Base-by-base conservation (phyloP, 2,797 vertebrate genomes). In the Poecilia gillii region DNA sequence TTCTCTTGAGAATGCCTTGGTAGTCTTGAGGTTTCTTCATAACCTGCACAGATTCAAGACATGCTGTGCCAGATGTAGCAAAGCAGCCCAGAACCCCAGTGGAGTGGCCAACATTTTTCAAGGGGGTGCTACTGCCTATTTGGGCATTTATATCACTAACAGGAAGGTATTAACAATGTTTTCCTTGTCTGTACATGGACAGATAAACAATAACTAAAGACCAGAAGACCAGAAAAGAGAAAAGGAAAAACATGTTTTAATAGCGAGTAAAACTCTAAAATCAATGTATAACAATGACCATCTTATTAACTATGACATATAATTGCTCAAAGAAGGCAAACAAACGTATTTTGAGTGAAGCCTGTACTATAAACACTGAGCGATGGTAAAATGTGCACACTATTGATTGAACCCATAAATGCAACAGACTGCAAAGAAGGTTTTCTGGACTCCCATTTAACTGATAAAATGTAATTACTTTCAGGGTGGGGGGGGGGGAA, bases 251-350 rank as follows among this genome's bases (percentile, higher is more conserved):
- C 20, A 11, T 43, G 23, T 68, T 6, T 68, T 12, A 41, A 71
- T 71, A 18, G 1, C 1, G 45, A 71, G 23, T 45, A 45, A 41
- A 4, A 12, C 33, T 39, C 16, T 41, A 23, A 66, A 66, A 66
- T 66, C 1, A 23, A 66, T 66, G 62, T 33, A 66, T 39, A 90
- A 80, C 78, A 89, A 78, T 84, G 74, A 91, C 85, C 87, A 80
- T 72, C 86, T 59, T 86, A 86, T 89, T 90, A 84, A 90, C 83
- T 84, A 62, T 20, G 73, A 75, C 79, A 77, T 74, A 81, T 85
- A 64, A 88, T 79, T 88, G 68, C 79, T 86, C 78, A 74, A 76
- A 75, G 78, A 77, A 73, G 71, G 77, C 71, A 83, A 85, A 90
- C 74, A 73, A 85, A 80, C 71, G 57, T 83, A 83, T 85, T 85